phyloP scores from a whole-genome alignment of 2,888 invertebrate genomes.

The Ormyrus nitidulus region DNA sequence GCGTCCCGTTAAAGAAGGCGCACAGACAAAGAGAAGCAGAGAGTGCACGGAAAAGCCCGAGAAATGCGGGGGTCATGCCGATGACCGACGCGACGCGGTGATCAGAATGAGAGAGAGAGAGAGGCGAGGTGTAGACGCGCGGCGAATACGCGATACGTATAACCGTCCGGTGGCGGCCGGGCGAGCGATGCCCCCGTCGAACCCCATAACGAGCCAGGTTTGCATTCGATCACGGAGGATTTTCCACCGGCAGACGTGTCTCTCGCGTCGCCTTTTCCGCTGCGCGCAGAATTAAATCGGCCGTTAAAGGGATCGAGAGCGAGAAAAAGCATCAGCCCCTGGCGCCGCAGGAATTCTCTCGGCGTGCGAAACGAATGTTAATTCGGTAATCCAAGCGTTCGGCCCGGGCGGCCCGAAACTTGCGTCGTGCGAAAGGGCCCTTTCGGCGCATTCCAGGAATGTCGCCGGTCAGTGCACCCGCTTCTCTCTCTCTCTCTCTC shows the following conservation, averaged over 20 bases:
- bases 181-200: constrained; percentile 65
- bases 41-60: constrained; percentile 18
- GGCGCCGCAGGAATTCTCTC: not conserved
- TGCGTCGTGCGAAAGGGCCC: no score
- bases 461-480: no score
- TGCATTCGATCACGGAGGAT: constrained; percentile 27
- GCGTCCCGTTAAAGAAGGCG: not conserved
- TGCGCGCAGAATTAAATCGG: not conserved
- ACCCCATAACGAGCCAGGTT: constrained; percentile 44
- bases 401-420: no score
- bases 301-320: constrained; percentile 8
- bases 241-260: not conserved
- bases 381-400: no score
- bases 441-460: no score
- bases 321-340: constrained; percentile 3
- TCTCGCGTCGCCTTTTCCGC: no score
- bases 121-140: constrained; percentile 7
- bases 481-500: no score
- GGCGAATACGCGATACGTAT: constrained; percentile 72
- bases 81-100: constrained; percentile 71
- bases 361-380: no score
- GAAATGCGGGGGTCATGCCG: constrained; percentile 70
- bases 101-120: constrained; percentile 39
- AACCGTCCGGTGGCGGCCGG: constrained; percentile 69
- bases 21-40: not conserved